phyloP scores from a whole-genome alignment of 2,797 vertebrate species.

The Sciaenops ocellatus region DNA sequence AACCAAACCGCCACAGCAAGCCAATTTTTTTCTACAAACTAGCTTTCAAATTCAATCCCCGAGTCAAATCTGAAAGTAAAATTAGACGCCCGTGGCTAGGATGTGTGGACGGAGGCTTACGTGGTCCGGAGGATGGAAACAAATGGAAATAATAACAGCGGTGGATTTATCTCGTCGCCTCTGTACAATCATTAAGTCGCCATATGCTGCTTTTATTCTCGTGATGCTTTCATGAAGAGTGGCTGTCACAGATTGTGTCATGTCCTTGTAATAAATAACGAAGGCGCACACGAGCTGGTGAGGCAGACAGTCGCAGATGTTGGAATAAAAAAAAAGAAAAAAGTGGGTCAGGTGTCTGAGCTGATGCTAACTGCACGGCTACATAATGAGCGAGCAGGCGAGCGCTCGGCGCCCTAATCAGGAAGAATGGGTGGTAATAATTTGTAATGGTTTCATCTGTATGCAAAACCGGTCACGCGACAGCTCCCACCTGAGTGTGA shows the following conservation, averaged over 20 bases:
- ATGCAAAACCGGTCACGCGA: conserved; percentile 1
- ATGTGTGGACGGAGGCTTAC: background rate
- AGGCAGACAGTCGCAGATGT: conserved; percentile 72
- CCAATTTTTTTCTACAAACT: conserved; percentile 20
- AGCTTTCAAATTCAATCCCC: conserved; percentile 45
- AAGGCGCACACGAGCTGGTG: conserved; percentile 23
- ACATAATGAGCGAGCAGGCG: conserved; percentile 27
- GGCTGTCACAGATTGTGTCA: conserved; percentile 41
- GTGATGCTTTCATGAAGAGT: conserved; percentile 45
- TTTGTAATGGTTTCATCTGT: conserved; percentile 26
- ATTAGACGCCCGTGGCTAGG: conserved; percentile 39
- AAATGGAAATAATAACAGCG: background rate
- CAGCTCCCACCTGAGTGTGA: background rate
- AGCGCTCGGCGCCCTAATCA: background rate
- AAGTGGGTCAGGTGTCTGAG: conserved; percentile 73
- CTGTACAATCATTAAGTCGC: background rate
- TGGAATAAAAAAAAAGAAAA: conserved; percentile 29
- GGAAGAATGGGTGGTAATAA: background rate
- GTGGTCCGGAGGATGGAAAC: background rate
- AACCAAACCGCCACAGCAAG: conserved; percentile 11
- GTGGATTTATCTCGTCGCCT: background rate
- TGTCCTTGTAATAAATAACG: conserved; percentile 50
- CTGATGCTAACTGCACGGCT: conserved; percentile 27
- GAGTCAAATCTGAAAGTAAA: conserved; percentile 56
- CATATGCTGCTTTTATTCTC: conserved; percentile 32